Base-by-base conservation (phyloP, 37 sponge, comb jelly and placozoan genomes). In the Haliclona indistincta region DNA sequence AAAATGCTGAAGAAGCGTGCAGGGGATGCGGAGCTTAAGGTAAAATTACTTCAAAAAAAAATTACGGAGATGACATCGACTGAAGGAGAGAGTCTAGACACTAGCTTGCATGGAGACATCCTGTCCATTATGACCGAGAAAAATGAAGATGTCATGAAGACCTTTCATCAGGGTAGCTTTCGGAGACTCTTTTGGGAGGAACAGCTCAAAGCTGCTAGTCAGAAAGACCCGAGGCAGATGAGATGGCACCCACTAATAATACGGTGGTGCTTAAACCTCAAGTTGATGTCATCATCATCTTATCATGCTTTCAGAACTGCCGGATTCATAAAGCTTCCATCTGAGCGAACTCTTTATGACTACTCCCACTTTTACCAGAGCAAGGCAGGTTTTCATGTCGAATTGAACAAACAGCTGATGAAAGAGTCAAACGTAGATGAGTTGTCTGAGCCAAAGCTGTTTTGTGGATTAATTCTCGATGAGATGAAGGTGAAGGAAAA, bases 281-380 rank as follows among this genome's bases (percentile, higher is more conserved):
- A 53, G 5, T 29, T 26, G 28, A n/a, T 75, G 3, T 75, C 76
- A 61, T n/a, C 54, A 23, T 19, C 55, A 19, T 63, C 76, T 32
- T 75, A 62, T 61, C 37, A 75, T 15, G 43, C 58, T 22, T 19
- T 75, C 19, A 29, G 64, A 30, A 4, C 26, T 36, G 25, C 54
- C 39, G 43, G 43, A 44, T 64, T 81, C 49, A 0, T 87, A 2
- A 33, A 40, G 3, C 52, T 87, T 19, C 88, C 81, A 3, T 71
- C 80, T 37, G 68, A 78, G 30, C 19, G 87, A 28, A 86, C 87
- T 23, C 54, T 86, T 3, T 33, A 75, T 5, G 81, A 86, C 60
- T 86, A 86, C 63, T 80, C 78, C 19, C 65, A 76, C 54, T 70
- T 25, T 32, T 3, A 77, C 17, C 47, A 73, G 38, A 36, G 36